phyloP scores from a whole-genome alignment of 2,113 vertebrate species.

The Scytalopus superciliaris region DNA sequence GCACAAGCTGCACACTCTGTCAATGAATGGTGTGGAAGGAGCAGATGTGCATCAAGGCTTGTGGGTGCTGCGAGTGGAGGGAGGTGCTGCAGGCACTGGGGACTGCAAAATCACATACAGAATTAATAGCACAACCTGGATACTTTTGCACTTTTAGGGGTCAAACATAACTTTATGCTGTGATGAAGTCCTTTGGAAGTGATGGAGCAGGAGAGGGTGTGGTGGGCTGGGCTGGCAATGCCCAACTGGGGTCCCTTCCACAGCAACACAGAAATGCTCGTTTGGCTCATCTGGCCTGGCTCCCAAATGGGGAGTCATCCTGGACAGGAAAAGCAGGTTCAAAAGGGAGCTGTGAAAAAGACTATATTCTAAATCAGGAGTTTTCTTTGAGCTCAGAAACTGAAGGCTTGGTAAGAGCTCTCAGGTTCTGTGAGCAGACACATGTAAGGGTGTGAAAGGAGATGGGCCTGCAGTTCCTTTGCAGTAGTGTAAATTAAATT shows the following conservation, averaged over 20 bases:
- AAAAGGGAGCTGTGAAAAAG: background rate
- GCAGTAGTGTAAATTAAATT: background rate
- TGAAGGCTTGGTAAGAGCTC: background rate
- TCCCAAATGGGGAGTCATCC: background rate
- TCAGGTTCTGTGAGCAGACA: background rate
- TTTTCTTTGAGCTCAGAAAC: background rate
- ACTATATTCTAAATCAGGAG: background rate
- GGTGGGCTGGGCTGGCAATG: fast-evolving
- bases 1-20: background rate
- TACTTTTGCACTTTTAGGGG: background rate
- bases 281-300: background rate
- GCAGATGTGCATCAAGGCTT: fast-evolving
- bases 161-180: background rate
- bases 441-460: background rate
- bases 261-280: background rate
- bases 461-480: background rate
- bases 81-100: background rate
- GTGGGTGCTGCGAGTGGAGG: background rate
- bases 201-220: background rate
- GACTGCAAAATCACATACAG: background rate
- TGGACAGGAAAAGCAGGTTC: background rate
- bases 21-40: background rate
- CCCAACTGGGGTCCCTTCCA: fast-evolving
- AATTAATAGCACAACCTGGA: background rate
- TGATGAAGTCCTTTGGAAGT: background rate